These are phyloP conservation scores for Branchinecta lynchi DNA, from an alignment of 1,140 invertebrate genomes.

Conservation along the genomic window DNA sequence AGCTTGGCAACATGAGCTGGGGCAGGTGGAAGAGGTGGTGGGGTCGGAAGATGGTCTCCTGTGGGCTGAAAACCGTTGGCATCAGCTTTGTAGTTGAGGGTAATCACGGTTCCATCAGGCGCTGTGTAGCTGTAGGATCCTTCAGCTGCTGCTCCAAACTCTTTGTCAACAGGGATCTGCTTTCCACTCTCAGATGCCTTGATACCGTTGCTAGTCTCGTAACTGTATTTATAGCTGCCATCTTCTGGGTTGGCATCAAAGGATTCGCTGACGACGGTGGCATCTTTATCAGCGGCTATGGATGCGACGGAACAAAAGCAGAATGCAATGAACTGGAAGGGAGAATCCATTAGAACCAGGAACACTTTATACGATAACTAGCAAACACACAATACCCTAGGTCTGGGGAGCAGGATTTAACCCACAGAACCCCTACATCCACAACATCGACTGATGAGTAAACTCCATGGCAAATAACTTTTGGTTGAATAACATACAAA, in stretches of 20 bases:
- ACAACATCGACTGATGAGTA: no score
- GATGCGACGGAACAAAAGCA: no score
- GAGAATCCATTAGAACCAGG: no score
- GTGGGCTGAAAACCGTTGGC: slow-evolving; percentile 25
- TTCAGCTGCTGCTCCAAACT: slow-evolving; percentile 28
- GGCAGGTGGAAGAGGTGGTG: slow-evolving; percentile 20
- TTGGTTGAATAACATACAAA: no score
- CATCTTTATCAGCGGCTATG: no score
- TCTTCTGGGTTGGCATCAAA: background rate
- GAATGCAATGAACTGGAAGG: no score
- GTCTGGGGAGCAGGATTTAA: no score
- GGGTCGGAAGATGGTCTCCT: slow-evolving; percentile 20
- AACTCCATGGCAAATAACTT: no score
- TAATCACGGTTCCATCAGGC: slow-evolving; percentile 23
- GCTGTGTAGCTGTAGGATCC: slow-evolving; percentile 25
- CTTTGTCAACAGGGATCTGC: slow-evolving; percentile 15
- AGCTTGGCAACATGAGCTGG: slow-evolving; percentile 33
- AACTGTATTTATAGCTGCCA: slow-evolving; percentile 36
- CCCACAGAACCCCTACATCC: no score
- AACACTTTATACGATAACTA: no score
- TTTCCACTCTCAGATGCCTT: slow-evolving; percentile 37
- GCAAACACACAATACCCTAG: no score
- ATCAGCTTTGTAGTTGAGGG: slow-evolving; percentile 24
- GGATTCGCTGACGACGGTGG: background rate
- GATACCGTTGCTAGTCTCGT: slow-evolving; percentile 54